phyloP scores from a whole-genome alignment of 2,113 vertebrate species.

The Hydrolagus affinis region DNA sequence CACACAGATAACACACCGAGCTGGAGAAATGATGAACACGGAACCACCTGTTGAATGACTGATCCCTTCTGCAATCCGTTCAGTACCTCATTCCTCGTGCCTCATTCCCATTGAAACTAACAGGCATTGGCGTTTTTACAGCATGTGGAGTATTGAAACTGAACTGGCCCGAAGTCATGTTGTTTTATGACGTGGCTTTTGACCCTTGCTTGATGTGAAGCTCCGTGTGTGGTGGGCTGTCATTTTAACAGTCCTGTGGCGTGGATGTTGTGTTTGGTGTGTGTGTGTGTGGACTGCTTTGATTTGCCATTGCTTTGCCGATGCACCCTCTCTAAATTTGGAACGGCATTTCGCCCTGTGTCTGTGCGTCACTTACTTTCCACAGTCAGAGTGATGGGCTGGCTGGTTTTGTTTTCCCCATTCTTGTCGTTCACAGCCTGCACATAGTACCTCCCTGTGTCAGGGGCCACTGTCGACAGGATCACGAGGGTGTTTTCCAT shows the following conservation, averaged over 20 bases:
- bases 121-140: background rate
- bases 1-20: background rate
- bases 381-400: constrained; percentile 80
- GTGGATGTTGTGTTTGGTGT: background rate
- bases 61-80: background rate
- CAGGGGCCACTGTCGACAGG: constrained; percentile 86
- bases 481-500: constrained; percentile 95
- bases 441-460: constrained; percentile 86
- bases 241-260: background rate
- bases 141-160: background rate
- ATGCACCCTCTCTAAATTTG: background rate
- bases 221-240: background rate
- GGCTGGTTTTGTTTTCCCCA: constrained; percentile 95
- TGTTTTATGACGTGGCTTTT: background rate
- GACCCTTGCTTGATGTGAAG: background rate
- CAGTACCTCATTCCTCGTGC: too few relatives aligned
- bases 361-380: constrained; percentile 70
- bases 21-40: too few relatives aligned
- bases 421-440: constrained; percentile 97
- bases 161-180: background rate
- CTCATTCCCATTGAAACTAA: too few relatives aligned
- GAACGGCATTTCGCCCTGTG: background rate
- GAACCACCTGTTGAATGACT: background rate
- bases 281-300: background rate
- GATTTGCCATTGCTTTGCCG: background rate